Percentiles rank a stretch among this genome's conserved stretches.
These are phyloP conservation scores for Bubo bubo DNA, from an alignment of 2,113 vertebrate species.

Conservation along the genomic window DNA sequence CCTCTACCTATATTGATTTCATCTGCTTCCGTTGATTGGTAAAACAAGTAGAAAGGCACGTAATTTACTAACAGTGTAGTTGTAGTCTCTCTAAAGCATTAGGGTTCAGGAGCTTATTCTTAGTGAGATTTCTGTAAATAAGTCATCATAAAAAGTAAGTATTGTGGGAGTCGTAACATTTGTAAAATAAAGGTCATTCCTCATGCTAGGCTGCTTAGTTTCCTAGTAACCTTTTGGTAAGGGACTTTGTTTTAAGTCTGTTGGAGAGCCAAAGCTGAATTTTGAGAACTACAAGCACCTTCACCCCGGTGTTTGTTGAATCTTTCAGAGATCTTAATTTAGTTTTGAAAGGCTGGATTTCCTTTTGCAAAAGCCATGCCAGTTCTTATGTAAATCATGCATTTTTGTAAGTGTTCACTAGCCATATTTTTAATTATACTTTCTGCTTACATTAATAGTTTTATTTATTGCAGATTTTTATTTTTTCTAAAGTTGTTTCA, in stretches of 20 bases:
- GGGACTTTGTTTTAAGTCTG: not conserved
- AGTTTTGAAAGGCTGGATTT: not conserved
- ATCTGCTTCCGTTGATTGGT: not conserved
- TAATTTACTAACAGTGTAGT: not conserved
- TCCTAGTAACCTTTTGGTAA: not conserved
- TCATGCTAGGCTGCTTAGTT: not conserved
- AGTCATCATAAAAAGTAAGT: rapidly evolving
- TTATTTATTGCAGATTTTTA: not conserved
- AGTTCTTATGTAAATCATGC: rapidly evolving
- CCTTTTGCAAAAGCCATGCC: not conserved
- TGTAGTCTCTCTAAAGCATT: not conserved
- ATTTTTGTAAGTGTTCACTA: not conserved
- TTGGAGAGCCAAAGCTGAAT: not conserved
- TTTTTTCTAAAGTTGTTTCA: not conserved
- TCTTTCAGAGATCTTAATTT: not conserved
- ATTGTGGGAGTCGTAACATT: rapidly evolving
- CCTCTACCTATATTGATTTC: not conserved
- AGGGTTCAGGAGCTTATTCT: not conserved
- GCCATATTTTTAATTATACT: not conserved
- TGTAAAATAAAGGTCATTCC: not conserved
- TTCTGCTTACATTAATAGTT: not conserved
- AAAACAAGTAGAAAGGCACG: not conserved
- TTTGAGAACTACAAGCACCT: not conserved
- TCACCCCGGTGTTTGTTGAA: not conserved
- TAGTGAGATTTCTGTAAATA: not conserved